Evolutionary conservation across 2,888 invertebrate genomes (phyloP).

Genomic region (Teinopalpus imperialis): DNA sequence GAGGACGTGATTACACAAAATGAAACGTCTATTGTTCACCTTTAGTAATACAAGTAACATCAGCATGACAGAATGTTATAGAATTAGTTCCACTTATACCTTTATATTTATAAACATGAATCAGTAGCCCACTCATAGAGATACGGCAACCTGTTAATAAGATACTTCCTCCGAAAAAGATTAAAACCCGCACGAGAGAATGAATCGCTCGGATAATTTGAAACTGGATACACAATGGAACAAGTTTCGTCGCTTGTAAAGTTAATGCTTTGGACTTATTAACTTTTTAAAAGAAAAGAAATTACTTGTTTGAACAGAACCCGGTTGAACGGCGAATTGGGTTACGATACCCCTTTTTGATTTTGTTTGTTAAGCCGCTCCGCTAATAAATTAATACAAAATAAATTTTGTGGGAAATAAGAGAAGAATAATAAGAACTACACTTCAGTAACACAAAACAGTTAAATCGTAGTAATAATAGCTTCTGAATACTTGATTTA

Average conservation of each 20-base stretch:
- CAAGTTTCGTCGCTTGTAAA: conserved; percentile 32
- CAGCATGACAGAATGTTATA: conserved; percentile 32
- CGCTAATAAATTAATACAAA: too few relatives aligned
- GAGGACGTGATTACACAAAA: too few relatives aligned
- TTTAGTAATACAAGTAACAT: conserved; percentile 20
- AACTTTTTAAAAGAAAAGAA: conserved; percentile 21
- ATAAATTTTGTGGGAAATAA: too few relatives aligned
- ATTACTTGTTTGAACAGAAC: conserved; percentile 13
- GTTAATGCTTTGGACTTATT: conserved; percentile 25
- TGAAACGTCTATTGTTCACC: too few relatives aligned
- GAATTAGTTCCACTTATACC: conserved; percentile 45
- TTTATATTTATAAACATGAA: conserved; percentile 43
- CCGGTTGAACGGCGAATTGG: conserved; percentile 19
- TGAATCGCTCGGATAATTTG: conserved; percentile 52
- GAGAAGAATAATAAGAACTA: too few relatives aligned
- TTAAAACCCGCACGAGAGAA: conserved; percentile 53
- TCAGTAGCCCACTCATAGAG: conserved; percentile 53
- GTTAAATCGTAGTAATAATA: too few relatives aligned
- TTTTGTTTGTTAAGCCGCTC: conserved; percentile 12
- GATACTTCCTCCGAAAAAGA: conserved; percentile 57
- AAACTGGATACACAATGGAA: conserved; percentile 50
- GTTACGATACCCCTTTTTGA: conserved; percentile 20
- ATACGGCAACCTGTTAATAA: conserved; percentile 64
- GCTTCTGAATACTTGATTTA: too few relatives aligned
- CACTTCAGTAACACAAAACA: too few relatives aligned